Evolutionary conservation across 2,797 vertebrate genomes (phyloP).

Genomic region (Cygnus olor): DNA sequence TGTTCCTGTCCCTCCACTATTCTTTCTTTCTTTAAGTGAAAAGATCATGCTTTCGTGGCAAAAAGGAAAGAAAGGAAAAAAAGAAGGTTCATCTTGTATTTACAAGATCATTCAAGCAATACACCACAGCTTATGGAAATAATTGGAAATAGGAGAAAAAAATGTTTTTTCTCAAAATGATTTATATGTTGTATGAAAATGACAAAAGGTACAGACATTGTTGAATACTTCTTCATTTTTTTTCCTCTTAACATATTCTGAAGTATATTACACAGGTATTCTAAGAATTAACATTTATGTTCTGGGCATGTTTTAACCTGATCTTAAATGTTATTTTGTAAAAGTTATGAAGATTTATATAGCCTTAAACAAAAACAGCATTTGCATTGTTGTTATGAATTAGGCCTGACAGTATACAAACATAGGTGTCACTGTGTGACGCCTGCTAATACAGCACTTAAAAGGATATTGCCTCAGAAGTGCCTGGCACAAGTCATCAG

Average conservation of each 20-base stretch:
- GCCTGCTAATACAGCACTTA: background rate
- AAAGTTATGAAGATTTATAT: background rate
- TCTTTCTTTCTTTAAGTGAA: background rate
- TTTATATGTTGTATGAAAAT: background rate
- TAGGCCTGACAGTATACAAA: background rate
- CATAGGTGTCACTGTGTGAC: background rate
- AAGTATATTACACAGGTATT: background rate
- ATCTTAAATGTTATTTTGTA: background rate
- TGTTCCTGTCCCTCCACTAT: background rate
- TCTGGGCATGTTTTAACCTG: background rate
- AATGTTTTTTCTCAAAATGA: background rate
- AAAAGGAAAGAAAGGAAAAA: background rate
- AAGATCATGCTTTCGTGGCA: background rate
- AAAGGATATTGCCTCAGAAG: conserved; percentile 99
- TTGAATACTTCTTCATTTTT: background rate
- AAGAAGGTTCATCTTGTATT: background rate
- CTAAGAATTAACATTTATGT: background rate
- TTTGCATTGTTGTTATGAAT: background rate
- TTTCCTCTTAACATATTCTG: background rate
- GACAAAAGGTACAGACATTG: background rate
- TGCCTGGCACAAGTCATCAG: conserved; percentile 94
- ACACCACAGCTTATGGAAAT: background rate
- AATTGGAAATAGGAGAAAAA: background rate
- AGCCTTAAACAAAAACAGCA: background rate
- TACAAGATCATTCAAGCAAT: background rate